These are phyloP conservation scores for Autographa pulchrina DNA, from an alignment of 2,888 invertebrate genomes.

Conservation along the genomic window DNA sequence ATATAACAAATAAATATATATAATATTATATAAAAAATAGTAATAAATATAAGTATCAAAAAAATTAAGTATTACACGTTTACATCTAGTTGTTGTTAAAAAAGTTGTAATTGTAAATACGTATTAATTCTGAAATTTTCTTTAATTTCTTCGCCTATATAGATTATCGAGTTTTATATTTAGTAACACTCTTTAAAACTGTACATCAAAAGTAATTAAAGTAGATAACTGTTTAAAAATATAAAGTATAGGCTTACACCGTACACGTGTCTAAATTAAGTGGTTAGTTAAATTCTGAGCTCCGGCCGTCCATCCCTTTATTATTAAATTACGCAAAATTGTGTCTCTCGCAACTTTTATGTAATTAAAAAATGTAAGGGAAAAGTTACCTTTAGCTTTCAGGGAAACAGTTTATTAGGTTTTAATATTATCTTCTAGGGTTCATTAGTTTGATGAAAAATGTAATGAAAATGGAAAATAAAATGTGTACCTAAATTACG, in stretches of 20 bases:
- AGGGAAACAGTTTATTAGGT: conserved; percentile 41
- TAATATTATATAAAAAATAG: too few species aligned
- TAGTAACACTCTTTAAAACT: too few species aligned
- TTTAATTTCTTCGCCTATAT: too few species aligned
- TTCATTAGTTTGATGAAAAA: conserved; percentile 13
- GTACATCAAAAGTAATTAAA: too few species aligned
- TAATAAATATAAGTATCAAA: too few species aligned
- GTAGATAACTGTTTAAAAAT: too few species aligned
- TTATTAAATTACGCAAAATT: conserved; percentile 55
- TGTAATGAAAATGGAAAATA: conserved; percentile 18
- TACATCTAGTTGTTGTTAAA: too few species aligned
- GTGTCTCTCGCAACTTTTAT: conserved; percentile 45
- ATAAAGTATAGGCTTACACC: conserved; percentile 19
- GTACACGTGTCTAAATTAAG: conserved; percentile 43
- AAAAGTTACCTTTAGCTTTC: conserved; percentile 44
- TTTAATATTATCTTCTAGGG: conserved; percentile 30
- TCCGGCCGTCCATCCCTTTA: conserved; percentile 45
- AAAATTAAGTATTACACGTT: too few species aligned
- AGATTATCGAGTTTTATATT: too few species aligned
- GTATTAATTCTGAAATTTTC: too few species aligned
- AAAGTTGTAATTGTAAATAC: too few species aligned
- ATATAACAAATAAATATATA: too few species aligned
- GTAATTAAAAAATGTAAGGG: conserved; percentile 58
- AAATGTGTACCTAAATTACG: neutral
- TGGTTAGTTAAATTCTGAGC: conserved; percentile 47